These are phyloP conservation scores for Epinephelus coioides DNA, from an alignment of 2,797 vertebrate genomes.

Conservation along the genomic window DNA sequence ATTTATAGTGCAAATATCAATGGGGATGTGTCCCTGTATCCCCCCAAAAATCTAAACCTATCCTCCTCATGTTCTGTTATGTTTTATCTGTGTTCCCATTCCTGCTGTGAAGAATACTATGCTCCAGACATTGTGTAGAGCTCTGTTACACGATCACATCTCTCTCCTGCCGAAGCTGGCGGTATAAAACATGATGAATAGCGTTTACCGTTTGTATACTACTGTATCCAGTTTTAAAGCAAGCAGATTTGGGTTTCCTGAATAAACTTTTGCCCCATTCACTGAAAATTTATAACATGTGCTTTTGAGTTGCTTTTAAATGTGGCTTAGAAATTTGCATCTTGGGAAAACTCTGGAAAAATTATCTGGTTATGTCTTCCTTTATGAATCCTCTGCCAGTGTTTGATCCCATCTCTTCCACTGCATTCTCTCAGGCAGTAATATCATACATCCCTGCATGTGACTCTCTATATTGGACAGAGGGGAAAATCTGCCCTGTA, in stretches of 20 bases:
- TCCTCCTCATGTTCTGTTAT: neutral
- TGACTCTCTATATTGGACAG: slow-evolving; percentile 21
- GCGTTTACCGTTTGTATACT: neutral
- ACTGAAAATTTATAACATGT: neutral
- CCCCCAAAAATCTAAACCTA: too few relatives aligned
- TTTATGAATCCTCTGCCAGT: slow-evolving; percentile 20
- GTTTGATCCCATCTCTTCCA: slow-evolving; percentile 18
- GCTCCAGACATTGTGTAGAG: neutral
- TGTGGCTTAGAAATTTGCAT: slow-evolving; percentile 13
- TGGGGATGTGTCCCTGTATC: too few relatives aligned
- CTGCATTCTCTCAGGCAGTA: slow-evolving; percentile 29
- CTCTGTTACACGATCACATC: neutral
- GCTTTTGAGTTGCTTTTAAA: neutral
- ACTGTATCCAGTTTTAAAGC: neutral
- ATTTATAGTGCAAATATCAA: too few relatives aligned
- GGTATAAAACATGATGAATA: neutral
- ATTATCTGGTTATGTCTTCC: slow-evolving; percentile 17
- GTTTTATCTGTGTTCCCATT: slow-evolving; percentile 14
- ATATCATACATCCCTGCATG: slow-evolving; percentile 21
- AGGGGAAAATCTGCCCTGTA: slow-evolving; percentile 27
- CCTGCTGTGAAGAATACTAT: neutral
- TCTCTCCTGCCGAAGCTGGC: neutral
- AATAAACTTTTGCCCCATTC: slow-evolving; percentile 4
- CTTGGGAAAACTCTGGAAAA: slow-evolving; percentile 37
- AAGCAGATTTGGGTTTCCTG: neutral